Evolutionary conservation across 2,113 vertebrate species (phyloP), one percentile per base, ranked within the genome.

Genomic region (Thinocorus orbignyianus): DNA sequence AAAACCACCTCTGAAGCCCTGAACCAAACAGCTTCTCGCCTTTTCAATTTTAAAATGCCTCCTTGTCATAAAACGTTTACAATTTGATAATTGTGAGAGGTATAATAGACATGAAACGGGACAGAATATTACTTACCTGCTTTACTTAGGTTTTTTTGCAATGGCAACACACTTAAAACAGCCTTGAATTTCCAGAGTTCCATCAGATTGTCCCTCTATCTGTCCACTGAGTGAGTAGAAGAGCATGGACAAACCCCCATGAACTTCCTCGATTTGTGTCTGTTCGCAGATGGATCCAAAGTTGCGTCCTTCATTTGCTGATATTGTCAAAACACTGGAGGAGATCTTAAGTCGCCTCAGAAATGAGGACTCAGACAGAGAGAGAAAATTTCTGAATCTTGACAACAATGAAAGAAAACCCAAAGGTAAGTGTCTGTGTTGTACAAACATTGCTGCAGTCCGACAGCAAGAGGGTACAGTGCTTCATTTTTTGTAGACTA

Each of bases 241-340:
- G 9, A 83, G 41, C 28, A 12, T 49, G 25, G 49, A 35, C n/a
- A 68, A 86, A 60, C 24, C n/a, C 44, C 31, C 17, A 0, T 54
- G 41, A 85, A 48, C 37, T 61, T 44, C 31, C 0, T 41, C 88
- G 72, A 25, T 82, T 86, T 61, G 16, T 97, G 25, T 89, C 71
- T 64, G 1, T 90, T 88, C 69, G 73, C 96, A 99, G 99, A 99
- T 99, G 99, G 99, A 99, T 95, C 99, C 99, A 65, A 99, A 99
- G 91, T 93, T 99, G 79, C 99, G 99, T 68, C 99, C 99, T 55
- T 99, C 99, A 18, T 99, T 99, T 97, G 86, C 95, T 68, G 99
- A 99, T 73, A 99, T 98, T 64, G 99, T 98, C 69, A 98, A 98
- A 94, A 97, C 97, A 84, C 97, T 99, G 86, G 99, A 99, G 96